These are phyloP conservation scores for Andrena praecox DNA, from an alignment of 2,888 invertebrate genomes.

Conservation along the genomic window DNA sequence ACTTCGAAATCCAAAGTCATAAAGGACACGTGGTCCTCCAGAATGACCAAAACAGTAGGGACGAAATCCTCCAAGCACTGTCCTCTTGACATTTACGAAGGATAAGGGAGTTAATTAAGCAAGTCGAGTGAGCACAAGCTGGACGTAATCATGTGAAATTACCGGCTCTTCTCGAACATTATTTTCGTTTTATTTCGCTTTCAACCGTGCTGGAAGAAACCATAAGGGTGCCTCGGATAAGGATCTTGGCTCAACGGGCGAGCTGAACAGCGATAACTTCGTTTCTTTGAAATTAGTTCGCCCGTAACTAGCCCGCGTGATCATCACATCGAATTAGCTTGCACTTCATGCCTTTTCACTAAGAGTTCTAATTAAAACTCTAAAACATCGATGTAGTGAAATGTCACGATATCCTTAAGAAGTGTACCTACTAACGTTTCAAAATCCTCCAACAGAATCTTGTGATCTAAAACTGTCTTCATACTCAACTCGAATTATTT, in stretches of 20 bases:
- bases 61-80: conserved; percentile 40
- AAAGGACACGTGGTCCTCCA: conserved; percentile 59
- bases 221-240: conserved; percentile 32
- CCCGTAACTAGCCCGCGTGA: conserved; percentile 23
- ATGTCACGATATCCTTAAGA: background rate
- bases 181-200: conserved; percentile 42
- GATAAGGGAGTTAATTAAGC: conserved; percentile 65
- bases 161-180: conserved; percentile 37
- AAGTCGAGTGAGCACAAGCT: conserved; percentile 38
- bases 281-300: conserved; percentile 48
- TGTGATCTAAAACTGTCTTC: background rate
- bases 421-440: background rate
- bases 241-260: conserved; percentile 11
- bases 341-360: conserved; percentile 16
- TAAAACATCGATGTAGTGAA: background rate
- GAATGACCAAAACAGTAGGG: conserved; percentile 53
- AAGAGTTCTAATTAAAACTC: conserved; percentile 38
- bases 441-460: background rate
- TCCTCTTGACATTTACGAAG: conserved; percentile 59
- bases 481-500: background rate
- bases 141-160: conserved; percentile 60
- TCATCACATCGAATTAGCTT: conserved; percentile 38
- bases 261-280: conserved; percentile 44
- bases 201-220: conserved; percentile 22
- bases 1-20: conserved; percentile 56